Base-by-base conservation (phyloP, 2,888 invertebrate genomes). In the Torymus auratus region DNA sequence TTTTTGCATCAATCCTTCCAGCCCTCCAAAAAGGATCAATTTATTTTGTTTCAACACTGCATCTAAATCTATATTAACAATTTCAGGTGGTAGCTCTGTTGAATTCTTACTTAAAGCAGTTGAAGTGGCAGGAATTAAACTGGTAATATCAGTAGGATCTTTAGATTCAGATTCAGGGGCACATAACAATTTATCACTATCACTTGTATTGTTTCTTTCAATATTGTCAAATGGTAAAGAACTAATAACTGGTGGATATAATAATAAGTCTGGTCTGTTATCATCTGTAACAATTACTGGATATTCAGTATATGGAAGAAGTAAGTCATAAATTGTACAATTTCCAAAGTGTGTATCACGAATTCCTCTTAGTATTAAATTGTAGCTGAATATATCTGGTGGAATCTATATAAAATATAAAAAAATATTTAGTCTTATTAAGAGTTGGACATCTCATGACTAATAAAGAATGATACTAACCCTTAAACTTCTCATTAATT, bases 301-400 rank as follows among this genome's bases (percentile, higher is more conserved):
- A 0, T 65, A 13, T 1, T 83, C 53, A 0, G 13, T 15, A 55
- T 60, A 71, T 2, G 73, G 12, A 20, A 86, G 15, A 3, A 89
- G 53, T 11, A 83, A 2, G 23, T 89, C 87, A 15, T 87, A 80
- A 0, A 86, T 3, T 65, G 84, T 86, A 10, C 87, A 78, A 86
- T 94, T 93, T 0, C 97, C 97, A 81, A 97, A 92, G 71, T 94
- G 94, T 90, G 97, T 97, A 85, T 98, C 97, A 83, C 96, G 93
- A 0, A 95, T 94, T 88, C 95, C 94, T 86, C 95, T 93, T 0
- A 98, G 89, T 89, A 99, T 92, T 41, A 97, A 92, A 92, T 97
- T 97, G 87, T 96, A 98, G 1, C 95, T 94, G 86, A 92, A 94
- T 77, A 95, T 91, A 87, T 93, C 94, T 0, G 97, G 97, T 56